A percentile compares a stretch with the other conserved stretches of the same genome.
Conservation (phyloP, 2,113 vertebrate genomes). For the Mobula hypostoma region DNA sequence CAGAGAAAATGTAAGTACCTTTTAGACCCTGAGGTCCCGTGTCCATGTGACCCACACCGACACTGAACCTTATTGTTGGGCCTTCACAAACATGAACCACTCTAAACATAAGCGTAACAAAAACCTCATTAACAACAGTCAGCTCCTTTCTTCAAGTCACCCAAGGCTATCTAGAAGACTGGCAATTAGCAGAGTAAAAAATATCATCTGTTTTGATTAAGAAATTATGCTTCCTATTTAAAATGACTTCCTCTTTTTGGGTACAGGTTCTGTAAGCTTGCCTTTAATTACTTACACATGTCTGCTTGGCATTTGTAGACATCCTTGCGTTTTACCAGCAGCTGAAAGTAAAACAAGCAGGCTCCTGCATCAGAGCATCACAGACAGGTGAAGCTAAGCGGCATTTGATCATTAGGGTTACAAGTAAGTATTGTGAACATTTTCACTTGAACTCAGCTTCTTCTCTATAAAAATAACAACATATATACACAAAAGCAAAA, state of each 20-base stretch:
- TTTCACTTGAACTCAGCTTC: not conserved
- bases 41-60: not conserved
- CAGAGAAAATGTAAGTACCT: not conserved
- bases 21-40: not conserved
- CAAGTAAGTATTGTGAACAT: not conserved
- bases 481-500: not conserved
- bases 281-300: constrained; percentile 12
- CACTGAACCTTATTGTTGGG: not conserved
- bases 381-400: too few species aligned
- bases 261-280: not conserved
- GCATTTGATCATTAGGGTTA: not conserved
- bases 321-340: not conserved
- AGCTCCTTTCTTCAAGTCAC: not conserved
- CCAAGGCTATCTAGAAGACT: constrained; percentile 3
- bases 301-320: too few species aligned
- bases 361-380: not conserved
- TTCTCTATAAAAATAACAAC: not conserved
- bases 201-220: constrained; percentile 21
- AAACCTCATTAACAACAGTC: not conserved
- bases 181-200: constrained; percentile 31
- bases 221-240: constrained; percentile 34
- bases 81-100: not conserved
- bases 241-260: constrained; percentile 33
- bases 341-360: not conserved
- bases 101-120: not conserved